These are phyloP conservation scores for Rhizomys pruinosus DNA, from an alignment of 2,113 vertebrate species.

Conservation along the genomic window DNA sequence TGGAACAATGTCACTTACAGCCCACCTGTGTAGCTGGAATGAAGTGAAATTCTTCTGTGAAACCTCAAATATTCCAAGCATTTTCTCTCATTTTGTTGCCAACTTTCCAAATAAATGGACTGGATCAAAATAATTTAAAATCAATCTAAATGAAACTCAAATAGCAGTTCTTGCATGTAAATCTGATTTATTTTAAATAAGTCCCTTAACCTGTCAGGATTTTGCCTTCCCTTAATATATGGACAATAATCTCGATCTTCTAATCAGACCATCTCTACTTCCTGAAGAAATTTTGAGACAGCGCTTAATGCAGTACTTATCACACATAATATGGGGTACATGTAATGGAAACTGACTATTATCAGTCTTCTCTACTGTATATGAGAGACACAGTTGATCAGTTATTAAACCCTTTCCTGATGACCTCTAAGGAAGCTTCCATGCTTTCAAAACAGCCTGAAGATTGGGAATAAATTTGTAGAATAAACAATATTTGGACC, in stretches of 20 bases:
- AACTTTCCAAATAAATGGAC: neutral
- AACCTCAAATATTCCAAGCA: too few relatives aligned
- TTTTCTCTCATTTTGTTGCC: neutral
- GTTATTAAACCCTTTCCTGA: neutral
- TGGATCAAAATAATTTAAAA: neutral
- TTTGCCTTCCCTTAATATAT: conserved; percentile 11
- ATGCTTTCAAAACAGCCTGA: neutral
- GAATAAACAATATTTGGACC: too few relatives aligned
- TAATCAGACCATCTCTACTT: neutral
- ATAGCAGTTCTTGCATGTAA: neutral
- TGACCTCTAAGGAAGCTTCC: neutral
- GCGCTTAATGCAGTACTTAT: neutral
- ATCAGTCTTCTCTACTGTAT: neutral
- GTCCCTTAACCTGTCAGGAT: neutral
- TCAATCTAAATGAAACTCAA: neutral
- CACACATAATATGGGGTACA: neutral
- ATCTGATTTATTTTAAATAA: neutral
- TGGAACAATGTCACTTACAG: neutral
- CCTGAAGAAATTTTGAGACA: neutral
- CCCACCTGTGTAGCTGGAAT: neutral
- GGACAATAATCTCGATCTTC: neutral
- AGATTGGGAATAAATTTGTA: too few relatives aligned
- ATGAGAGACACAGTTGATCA: neutral
- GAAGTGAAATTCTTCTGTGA: neutral
- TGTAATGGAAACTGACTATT: neutral